Evolutionary conservation across 2,888 invertebrate species (phyloP).

Genomic region (Leptopilina drosophilae): DNA sequence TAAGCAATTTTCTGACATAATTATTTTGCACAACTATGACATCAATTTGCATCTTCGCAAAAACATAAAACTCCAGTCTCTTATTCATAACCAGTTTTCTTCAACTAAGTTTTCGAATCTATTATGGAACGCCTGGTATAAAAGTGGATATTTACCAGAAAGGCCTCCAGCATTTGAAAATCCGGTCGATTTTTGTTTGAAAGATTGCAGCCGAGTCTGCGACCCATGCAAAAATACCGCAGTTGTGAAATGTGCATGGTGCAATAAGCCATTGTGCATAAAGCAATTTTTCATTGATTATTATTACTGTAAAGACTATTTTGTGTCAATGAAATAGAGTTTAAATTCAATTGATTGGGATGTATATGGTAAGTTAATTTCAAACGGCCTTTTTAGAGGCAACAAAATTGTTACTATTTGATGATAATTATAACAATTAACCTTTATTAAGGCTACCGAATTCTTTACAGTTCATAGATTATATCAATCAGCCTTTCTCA

Average conservation of each 20-base stretch:
- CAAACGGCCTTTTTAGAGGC: too few species aligned
- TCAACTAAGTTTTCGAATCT: background rate
- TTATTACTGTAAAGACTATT: background rate
- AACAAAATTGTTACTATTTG: too few species aligned
- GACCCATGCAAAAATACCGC: background rate
- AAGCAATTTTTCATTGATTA: background rate
- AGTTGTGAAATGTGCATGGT: background rate
- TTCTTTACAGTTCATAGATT: too few species aligned
- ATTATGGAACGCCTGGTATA: background rate
- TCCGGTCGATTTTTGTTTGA: constrained; percentile 7
- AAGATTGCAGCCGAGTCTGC: background rate
- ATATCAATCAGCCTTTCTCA: too few species aligned
- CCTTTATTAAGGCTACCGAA: too few species aligned
- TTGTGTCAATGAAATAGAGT: too few species aligned
- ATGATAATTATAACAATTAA: too few species aligned
- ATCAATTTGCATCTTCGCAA: too few species aligned
- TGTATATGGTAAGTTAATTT: too few species aligned
- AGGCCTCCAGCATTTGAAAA: constrained; percentile 1
- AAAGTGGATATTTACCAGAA: background rate
- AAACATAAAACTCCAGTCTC: background rate
- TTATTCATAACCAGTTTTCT: constrained; percentile 6
- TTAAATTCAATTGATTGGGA: too few species aligned
- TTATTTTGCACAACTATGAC: too few species aligned
- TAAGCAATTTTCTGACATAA: too few species aligned
- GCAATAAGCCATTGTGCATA: background rate